Evolutionary conservation across 1,140 invertebrate species (phyloP).

Genomic region (Aphelinus atriplicis): DNA sequence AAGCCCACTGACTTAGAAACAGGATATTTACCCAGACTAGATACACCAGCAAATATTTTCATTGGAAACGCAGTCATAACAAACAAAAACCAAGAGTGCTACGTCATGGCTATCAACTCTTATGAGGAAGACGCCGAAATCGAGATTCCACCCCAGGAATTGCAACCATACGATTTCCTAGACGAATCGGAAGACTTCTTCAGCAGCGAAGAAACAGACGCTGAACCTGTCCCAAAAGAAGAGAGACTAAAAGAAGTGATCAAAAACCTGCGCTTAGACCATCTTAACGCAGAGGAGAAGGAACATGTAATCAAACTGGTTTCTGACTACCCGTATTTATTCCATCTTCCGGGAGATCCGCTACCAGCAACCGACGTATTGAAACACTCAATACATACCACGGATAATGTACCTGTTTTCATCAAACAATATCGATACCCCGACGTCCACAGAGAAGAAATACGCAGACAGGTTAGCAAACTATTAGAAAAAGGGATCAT

Average conservation of each 20-base stretch:
- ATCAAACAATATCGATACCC: conserved; percentile 41
- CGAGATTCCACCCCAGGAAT: conserved; percentile 9
- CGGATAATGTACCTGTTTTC: no score
- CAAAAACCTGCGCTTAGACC: background rate
- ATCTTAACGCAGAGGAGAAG: conserved; percentile 15
- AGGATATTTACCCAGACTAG: background rate
- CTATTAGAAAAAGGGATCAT: conserved; percentile 50
- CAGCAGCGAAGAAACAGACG: background rate
- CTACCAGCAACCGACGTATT: no score
- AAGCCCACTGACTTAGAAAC: background rate
- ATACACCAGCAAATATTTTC: conserved; percentile 22
- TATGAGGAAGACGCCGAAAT: conserved; percentile 23
- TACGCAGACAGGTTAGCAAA: conserved; percentile 13
- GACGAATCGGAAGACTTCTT: conserved; percentile 20
- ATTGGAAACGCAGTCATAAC: conserved; percentile 22
- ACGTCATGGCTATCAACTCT: conserved; percentile 17
- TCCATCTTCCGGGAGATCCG: no score
- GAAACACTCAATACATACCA: no score
- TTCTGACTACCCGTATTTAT: background rate
- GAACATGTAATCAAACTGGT: conserved; percentile 2
- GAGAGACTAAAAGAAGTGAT: background rate
- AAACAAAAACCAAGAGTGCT: background rate
- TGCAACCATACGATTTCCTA: background rate
- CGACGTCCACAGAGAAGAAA: conserved; percentile 13
- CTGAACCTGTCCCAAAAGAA: background rate